Evolutionary conservation across 2,113 vertebrate genomes (phyloP).

Genomic region (Cebidichthys violaceus): DNA sequence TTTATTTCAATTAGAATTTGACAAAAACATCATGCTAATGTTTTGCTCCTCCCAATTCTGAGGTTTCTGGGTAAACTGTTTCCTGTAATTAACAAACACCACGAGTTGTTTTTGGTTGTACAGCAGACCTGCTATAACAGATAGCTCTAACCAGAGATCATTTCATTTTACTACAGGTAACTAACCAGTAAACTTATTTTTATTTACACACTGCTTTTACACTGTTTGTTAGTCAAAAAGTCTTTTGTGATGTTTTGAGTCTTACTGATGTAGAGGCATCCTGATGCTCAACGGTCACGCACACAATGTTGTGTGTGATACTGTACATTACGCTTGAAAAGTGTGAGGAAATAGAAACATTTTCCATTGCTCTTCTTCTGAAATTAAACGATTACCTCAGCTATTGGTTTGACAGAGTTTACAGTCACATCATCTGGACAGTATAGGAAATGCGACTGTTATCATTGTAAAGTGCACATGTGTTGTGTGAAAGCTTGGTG

Average conservation of each 20-base stretch:
- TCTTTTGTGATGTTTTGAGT: neutral
- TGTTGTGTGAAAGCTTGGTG: neutral
- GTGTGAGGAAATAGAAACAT: neutral
- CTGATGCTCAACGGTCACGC: neutral
- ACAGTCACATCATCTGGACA: neutral
- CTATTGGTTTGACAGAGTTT: neutral
- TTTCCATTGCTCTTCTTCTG: neutral
- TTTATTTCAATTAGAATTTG: constrained; percentile 13
- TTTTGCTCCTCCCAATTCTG: neutral
- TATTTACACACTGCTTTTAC: neutral
- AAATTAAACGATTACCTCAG: neutral
- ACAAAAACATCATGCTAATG: constrained; percentile 17
- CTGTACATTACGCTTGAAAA: neutral
- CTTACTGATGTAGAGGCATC: neutral
- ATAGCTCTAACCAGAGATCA: too few species aligned
- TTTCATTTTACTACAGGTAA: neutral
- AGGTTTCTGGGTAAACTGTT: constrained; percentile 19
- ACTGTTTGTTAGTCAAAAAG: neutral
- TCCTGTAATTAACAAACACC: constrained; percentile 15
- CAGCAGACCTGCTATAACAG: too few species aligned
- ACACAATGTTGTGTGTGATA: neutral
- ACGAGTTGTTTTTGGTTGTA: constrained; percentile 9
- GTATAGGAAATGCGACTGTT: neutral
- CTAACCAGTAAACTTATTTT: neutral
- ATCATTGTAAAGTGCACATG: neutral